Evolutionary conservation across 2,113 vertebrate species (phyloP), one percentile per base, ranked within the genome.

Genomic region (Petroica traversi): DNA sequence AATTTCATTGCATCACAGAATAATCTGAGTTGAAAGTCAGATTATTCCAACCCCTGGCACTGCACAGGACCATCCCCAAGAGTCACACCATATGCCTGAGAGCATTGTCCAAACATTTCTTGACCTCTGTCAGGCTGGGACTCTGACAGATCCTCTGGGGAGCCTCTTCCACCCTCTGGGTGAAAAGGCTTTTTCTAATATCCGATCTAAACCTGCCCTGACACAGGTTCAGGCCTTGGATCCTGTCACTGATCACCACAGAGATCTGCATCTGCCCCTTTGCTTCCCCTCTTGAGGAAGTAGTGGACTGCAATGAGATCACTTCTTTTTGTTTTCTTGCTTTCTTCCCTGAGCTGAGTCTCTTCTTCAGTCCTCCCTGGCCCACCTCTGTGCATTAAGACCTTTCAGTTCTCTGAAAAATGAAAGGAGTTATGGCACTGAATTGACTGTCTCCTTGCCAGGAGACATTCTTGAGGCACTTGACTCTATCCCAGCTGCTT

Each of bases 21-120:
- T 40, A 71, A 11, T 24, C 34, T 31, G 17, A 55, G 31, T 14
- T 71, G 41, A 31, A 55, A 71, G 20, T n/a, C n/a, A n/a, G n/a
- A n/a, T 1, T 0, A 16, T 48, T 25, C 22, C 25, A 41, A 2
- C 7, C 24, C 29, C 25, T 41, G 41, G 14, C 18, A 6, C 41
- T 48, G 24, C 40, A 87, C 24, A 69, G 28, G 8, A 18, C 18
- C 8, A 8, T 18, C 12, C 15, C 8, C n/a, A 62, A 34, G 20
- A 48, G 2, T 14, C 25, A 14, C 34, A 40, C 13, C 13, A 2
- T 4, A 34, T 72, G 34, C 25, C 57, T 31, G 31, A 63, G 20
- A 55, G 17, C 9, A 2, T 10, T 71, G 25, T 41, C 31, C 20
- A 41, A 40, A 49, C 0, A 0, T 11, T 17, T 5, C 13, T 20